phyloP scores from a whole-genome alignment of 2,888 invertebrate genomes.

The Trichacis sp. region DNA sequence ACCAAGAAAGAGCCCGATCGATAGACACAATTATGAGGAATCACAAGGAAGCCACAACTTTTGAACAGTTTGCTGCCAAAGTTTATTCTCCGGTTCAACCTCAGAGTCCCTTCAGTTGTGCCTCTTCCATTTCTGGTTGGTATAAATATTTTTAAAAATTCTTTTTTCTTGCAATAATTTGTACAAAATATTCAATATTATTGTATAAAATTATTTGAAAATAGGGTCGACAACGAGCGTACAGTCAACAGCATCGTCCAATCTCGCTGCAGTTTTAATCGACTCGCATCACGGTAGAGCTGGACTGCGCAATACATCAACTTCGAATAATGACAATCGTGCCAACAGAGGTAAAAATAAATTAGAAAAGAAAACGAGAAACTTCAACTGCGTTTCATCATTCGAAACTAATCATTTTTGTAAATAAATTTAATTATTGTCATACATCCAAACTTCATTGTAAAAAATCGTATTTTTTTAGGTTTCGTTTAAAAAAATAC shows the following conservation, averaged over 20 bases:
- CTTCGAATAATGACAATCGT: slow-evolving; percentile 63
- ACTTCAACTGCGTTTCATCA: too few relatives aligned
- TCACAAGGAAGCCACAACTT: slow-evolving; percentile 89
- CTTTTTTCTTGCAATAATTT: not conserved
- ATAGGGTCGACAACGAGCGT: slow-evolving; percentile 66
- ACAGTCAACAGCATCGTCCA: slow-evolving; percentile 70
- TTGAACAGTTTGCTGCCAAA: slow-evolving; percentile 86
- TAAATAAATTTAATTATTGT: too few relatives aligned
- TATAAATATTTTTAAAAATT: slow-evolving; percentile 25
- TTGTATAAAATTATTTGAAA: too few relatives aligned
- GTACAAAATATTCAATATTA: slow-evolving; percentile 33
- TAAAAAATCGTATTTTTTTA: too few relatives aligned
- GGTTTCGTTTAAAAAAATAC: too few relatives aligned
- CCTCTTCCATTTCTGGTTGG: slow-evolving; percentile 63
- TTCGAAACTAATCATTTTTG: too few relatives aligned
- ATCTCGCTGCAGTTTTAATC: slow-evolving; percentile 73
- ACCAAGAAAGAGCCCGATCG: slow-evolving; percentile 89
- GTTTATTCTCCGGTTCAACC: slow-evolving; percentile 78
- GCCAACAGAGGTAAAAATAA: slow-evolving; percentile 64
- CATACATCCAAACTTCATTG: too few relatives aligned
- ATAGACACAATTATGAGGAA: slow-evolving; percentile 87
- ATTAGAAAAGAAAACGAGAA: too few relatives aligned
- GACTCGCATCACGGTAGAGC: slow-evolving; percentile 71
- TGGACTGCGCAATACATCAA: slow-evolving; percentile 60
- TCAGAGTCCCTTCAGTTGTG: slow-evolving; percentile 70